phyloP scores from a whole-genome alignment of 2,888 invertebrate species.

The Timema podura region DNA sequence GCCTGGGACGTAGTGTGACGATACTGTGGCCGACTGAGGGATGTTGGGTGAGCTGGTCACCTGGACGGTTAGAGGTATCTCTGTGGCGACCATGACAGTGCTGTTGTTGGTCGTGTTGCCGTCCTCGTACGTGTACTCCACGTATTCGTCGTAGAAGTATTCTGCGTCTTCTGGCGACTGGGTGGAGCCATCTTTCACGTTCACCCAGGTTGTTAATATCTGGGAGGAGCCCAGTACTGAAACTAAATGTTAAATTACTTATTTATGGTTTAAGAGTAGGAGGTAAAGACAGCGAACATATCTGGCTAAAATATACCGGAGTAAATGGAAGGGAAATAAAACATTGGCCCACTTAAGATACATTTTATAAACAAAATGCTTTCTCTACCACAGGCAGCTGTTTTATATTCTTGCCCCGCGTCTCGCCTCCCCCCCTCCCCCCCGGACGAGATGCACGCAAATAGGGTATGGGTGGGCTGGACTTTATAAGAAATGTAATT shows the following conservation, averaged over 20 bases:
- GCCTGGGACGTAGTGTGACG: slow-evolving; percentile 49
- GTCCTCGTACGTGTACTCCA: slow-evolving; percentile 58
- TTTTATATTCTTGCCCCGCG: too few species aligned
- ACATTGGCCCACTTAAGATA: too few species aligned
- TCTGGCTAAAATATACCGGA: too few species aligned
- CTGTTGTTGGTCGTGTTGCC: slow-evolving; percentile 47
- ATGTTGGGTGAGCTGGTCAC: slow-evolving; percentile 4
- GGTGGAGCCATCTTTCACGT: slow-evolving; percentile 44
- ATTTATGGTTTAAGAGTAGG: too few species aligned
- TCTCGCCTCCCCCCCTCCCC: too few species aligned
- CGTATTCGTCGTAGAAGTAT: slow-evolving; percentile 78
- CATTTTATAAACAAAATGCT: too few species aligned
- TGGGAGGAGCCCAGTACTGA: slow-evolving; percentile 50
- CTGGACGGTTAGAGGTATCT: slow-evolving; percentile 18
- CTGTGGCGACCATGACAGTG: slow-evolving; percentile 22
- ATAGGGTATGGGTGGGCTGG: too few species aligned
- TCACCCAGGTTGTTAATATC: slow-evolving; percentile 55
- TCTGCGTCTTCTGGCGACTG: slow-evolving; percentile 68
- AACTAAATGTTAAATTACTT: neutral
- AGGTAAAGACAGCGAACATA: too few species aligned
- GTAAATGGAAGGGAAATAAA: too few species aligned
- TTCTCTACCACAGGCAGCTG: too few species aligned
- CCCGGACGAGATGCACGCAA: too few species aligned
- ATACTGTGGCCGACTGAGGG: slow-evolving; percentile 11
- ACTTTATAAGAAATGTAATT: too few species aligned